Conservation (phyloP, 2,888 invertebrate genomes). For the Pediacus dermestoides region DNA sequence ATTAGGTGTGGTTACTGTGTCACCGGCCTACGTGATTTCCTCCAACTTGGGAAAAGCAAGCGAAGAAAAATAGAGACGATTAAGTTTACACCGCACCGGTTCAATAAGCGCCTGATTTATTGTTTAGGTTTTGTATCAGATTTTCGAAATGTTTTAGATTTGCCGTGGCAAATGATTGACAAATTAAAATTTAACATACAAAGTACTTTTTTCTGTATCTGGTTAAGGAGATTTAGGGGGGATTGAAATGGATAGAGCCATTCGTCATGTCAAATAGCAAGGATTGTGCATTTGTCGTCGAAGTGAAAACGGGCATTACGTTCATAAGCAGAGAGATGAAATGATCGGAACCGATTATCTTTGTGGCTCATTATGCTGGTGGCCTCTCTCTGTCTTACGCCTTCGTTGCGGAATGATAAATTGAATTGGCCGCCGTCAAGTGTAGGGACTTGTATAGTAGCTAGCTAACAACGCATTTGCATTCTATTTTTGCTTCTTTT, state of each 20-base stretch:
- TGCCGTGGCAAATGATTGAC: no score
- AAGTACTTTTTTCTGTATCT: no score
- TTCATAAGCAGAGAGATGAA: slow-evolving; percentile 25
- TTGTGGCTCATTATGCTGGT: slow-evolving; percentile 27
- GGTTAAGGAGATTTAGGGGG: no score
- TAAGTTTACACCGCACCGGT: slow-evolving; percentile 14
- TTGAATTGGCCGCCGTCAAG: slow-evolving; percentile 23
- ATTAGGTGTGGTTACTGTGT: slow-evolving; percentile 34
- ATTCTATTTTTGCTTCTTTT: slow-evolving; percentile 27
- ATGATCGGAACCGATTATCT: slow-evolving; percentile 29
- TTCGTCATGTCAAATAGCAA: no score
- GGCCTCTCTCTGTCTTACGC: slow-evolving; percentile 19
- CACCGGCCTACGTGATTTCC: slow-evolving; percentile 26
- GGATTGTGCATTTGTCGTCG: no score
- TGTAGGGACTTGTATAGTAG: no score
- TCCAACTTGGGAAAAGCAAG: slow-evolving; percentile 12
- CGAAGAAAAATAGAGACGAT: slow-evolving; percentile 17
- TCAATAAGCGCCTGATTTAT: slow-evolving; percentile 9
- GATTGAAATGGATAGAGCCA: no score
- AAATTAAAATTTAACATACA: no score
- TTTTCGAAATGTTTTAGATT: no score
- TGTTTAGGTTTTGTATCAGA: no score
- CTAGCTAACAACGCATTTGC: slow-evolving; percentile 31
- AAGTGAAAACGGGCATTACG: no score
- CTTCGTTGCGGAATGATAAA: slow-evolving; percentile 26